Conservation (phyloP, 2,113 vertebrate species). For the Oncorhynchus kisutch region DNA sequence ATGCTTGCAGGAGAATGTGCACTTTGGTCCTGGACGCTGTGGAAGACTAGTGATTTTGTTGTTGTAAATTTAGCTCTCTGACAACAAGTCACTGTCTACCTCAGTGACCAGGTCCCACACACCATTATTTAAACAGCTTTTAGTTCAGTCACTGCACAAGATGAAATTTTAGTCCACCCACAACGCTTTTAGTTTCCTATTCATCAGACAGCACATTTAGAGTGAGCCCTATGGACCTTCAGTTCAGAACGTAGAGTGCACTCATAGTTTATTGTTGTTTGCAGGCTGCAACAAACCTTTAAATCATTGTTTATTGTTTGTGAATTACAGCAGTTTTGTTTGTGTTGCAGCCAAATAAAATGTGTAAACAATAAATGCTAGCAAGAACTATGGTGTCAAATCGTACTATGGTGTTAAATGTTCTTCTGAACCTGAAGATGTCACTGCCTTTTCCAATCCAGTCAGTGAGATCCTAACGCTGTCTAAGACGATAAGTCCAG, state of each 20-base stretch:
- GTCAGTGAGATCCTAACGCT: not conserved
- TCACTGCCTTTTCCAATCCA: not conserved
- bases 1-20: not conserved
- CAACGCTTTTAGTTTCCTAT: not conserved
- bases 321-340: not conserved
- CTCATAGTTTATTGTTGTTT: not conserved
- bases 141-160: not conserved
- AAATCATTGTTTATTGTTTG: not conserved
- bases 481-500: no score
- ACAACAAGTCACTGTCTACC: conserved; percentile 69
- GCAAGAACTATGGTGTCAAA: not conserved
- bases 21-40: conserved; percentile 29
- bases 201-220: not conserved
- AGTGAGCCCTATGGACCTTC: no score
- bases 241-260: not conserved
- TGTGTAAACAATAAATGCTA: not conserved
- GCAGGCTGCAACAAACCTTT: not conserved
- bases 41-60: conserved; percentile 71
- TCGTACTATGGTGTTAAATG: not conserved
- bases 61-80: conserved; percentile 54
- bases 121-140: not conserved
- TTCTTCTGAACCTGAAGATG: not conserved
- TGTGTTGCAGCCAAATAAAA: not conserved
- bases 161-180: not conserved
- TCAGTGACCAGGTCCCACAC: conserved; percentile 34